phyloP scores from a whole-genome alignment of 2,113 vertebrate genomes.

The Prunella fulvescens region DNA sequence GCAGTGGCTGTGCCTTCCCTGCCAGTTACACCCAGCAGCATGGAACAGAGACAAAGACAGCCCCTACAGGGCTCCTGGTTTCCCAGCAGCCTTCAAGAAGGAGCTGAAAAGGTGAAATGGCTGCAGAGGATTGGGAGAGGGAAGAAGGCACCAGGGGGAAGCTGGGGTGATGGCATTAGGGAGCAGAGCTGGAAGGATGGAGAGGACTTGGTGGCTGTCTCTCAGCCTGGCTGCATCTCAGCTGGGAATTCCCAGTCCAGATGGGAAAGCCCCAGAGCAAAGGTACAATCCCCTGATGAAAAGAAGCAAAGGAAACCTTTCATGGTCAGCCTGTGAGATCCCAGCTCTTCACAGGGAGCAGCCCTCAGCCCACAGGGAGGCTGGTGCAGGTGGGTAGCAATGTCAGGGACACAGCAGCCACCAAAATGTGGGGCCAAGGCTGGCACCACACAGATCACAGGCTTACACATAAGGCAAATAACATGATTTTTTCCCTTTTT shows the following conservation, averaged over 20 bases:
- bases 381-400: not conserved
- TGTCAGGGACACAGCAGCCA: not conserved
- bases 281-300: not conserved
- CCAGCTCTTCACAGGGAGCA: not conserved
- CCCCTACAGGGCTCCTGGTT: not conserved
- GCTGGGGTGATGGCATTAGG: not conserved
- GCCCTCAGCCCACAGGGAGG: not conserved
- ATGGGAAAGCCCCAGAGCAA: not conserved
- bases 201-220: not conserved
- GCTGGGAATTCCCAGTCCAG: not conserved
- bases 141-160: not conserved
- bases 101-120: not conserved
- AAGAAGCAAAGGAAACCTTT: not conserved
- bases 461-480: not conserved
- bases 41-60: not conserved
- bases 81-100: not conserved
- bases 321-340: not conserved
- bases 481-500: not conserved
- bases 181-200: not conserved
- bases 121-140: not conserved
- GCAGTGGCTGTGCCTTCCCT: not conserved
- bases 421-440: not conserved
- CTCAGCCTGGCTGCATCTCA: not conserved
- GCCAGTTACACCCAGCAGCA: not conserved
- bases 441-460: fast-evolving